Base-by-base conservation (phyloP, 2,797 vertebrate genomes). In the Agapornis canus region DNA sequence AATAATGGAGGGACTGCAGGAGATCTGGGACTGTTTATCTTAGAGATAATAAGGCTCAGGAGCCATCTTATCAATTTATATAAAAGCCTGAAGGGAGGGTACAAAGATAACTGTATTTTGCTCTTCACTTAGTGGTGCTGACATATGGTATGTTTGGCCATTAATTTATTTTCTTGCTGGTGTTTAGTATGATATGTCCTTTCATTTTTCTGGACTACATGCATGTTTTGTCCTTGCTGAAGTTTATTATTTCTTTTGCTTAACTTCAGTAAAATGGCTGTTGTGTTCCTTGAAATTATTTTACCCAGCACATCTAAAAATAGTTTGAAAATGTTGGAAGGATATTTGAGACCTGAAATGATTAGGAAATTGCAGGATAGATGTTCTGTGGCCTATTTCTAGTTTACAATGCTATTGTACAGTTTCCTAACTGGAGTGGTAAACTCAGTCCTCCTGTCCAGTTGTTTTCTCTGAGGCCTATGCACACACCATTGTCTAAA, bases 301-400 rank as follows among this genome's bases (percentile, higher is more conserved):
- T 85, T 59, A 82, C 31, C 35, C 39, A 86, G 54, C 49, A 82
- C 49, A 86, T 84, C 83, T 76, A 92, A 92, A 94, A 93, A 79
- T 86, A 86, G 52, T 65, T 76, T 61, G 32, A 91, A 86, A 90
- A 52, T 71, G 2, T 92, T 92, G 68, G 66, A 51, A 84, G 45
- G 90, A 79, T 49, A 93, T 82, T 93, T 86, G 81, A 89, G 77
- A 92, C 70, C 47, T 89, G 73, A 29, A 71, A 42, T 47, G 73
- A 94, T 51, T 59, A 89, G 39, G 6, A 59, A 94, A 92, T 86
- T 65, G 22, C 20, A 89, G 59, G 17, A 82, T 89, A 81, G 70
- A 61, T 65, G n/a, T 7, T 86, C 73, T 69, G 54, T 89, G 86
- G 73, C 63, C 92, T 96, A 84, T 59, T 93, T 96, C 83, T 70